phyloP scores from a whole-genome alignment of 2,113 vertebrate genomes.

The Tychaedon coryphoeus region DNA sequence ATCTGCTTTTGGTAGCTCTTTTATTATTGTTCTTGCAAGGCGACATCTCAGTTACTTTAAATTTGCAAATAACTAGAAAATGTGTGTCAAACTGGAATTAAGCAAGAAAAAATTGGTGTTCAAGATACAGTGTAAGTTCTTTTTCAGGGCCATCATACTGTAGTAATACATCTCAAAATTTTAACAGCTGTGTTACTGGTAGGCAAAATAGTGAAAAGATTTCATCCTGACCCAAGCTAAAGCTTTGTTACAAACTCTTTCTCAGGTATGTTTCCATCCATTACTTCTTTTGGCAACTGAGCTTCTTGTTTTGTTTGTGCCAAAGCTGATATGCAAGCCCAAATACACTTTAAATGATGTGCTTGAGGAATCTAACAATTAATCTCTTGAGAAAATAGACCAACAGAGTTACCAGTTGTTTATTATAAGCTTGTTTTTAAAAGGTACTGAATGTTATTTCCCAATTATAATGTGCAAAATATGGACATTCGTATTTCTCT shows the following conservation, averaged over 20 bases:
- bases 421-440: background rate
- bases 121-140: background rate
- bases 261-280: background rate
- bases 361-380: background rate
- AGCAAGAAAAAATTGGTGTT: background rate
- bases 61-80: background rate
- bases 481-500: background rate
- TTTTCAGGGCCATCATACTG: background rate
- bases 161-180: background rate
- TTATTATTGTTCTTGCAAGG: background rate
- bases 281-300: background rate
- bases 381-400: background rate
- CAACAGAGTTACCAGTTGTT: background rate
- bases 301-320: background rate
- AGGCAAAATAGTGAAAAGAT: background rate
- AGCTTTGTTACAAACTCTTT: background rate
- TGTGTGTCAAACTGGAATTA: background rate
- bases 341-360: background rate
- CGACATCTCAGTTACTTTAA: background rate
- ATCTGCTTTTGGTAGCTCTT: background rate
- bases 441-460: background rate
- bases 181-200: background rate
- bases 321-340: background rate
- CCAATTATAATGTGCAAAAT: background rate
- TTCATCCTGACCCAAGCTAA: background rate